phyloP scores from a whole-genome alignment of 2,888 invertebrate species.

The Dynastes hyllus region DNA sequence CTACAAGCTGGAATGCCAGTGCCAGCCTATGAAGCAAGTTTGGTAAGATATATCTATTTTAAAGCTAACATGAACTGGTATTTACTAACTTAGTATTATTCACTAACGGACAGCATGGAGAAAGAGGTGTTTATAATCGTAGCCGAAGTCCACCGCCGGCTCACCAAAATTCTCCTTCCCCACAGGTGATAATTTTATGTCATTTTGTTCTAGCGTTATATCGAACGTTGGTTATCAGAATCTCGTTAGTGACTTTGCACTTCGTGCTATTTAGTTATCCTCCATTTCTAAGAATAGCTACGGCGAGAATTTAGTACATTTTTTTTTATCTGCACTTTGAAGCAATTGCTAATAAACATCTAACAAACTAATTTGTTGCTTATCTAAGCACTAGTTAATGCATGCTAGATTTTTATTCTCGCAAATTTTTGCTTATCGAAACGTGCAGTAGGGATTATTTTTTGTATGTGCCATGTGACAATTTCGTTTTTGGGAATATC shows the following conservation, averaged over 20 bases:
- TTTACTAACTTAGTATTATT: conserved; percentile 60
- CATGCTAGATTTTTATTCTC: not conserved
- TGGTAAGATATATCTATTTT: conserved; percentile 76
- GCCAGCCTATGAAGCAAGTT: conserved; percentile 77
- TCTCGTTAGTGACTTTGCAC: conserved; percentile 36
- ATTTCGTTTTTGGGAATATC: not conserved
- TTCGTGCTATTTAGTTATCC: conserved; percentile 11
- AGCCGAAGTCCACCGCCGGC: conserved; percentile 88
- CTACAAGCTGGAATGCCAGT: conserved; percentile 75
- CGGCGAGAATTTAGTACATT: not conserved
- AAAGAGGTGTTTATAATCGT: conserved; percentile 66
- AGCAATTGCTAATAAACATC: conserved; percentile 5
- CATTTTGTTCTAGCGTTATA: conserved; percentile 41
- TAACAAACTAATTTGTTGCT: conserved; percentile 1
- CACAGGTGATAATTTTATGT: conserved; percentile 75
- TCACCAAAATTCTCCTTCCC: conserved; percentile 86
- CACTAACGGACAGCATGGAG: conserved; percentile 76
- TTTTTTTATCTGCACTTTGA: not conserved
- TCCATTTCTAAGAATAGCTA: conserved; percentile 3
- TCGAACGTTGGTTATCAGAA: conserved; percentile 14
- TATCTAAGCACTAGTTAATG: not conserved
- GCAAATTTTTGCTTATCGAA: not conserved
- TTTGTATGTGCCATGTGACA: not conserved
- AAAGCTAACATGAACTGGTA: conserved; percentile 34
- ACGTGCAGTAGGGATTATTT: not conserved